Percentiles rank a stretch among this genome's conserved stretches.
These are phyloP conservation scores for Pseudorhiza aurosa DNA, from an alignment of 30 jellyfish, hydroid and myxozoan species.

Conservation along the genomic window DNA sequence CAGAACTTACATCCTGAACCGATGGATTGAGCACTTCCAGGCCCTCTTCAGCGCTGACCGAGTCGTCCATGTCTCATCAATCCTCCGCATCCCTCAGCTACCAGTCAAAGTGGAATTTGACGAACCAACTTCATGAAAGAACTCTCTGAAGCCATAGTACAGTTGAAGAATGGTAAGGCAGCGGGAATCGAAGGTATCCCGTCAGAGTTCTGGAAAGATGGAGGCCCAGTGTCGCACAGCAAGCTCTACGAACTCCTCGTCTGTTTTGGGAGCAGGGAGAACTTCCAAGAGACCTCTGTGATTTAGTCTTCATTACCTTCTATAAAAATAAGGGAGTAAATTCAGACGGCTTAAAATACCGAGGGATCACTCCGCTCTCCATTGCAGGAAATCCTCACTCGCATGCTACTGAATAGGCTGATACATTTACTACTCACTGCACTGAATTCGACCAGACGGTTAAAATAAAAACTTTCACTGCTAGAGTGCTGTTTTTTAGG, in stretches of 20 bases:
- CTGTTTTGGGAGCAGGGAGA: conserved; percentile 16
- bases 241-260: background rate
- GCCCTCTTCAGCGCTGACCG: conserved; percentile 6
- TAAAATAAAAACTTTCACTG: too few species aligned
- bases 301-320: background rate
- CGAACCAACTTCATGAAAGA: background rate
- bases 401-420: conserved; percentile 3
- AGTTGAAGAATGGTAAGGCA: conserved; percentile 3
- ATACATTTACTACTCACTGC: too few species aligned
- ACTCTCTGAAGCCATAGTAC: background rate
- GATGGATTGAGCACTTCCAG: conserved; percentile 2
- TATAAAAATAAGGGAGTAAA: background rate
- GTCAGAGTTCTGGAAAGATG: background rate
- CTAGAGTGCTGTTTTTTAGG: too few species aligned
- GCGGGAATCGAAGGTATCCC: conserved; percentile 10
- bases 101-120: background rate
- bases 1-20: background rate
- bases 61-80: background rate
- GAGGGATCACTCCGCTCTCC: background rate
- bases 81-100: background rate
- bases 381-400: background rate
- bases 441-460: too few species aligned
- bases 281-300: background rate
- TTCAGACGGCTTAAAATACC: background rate
- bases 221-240: background rate